phyloP scores from a whole-genome alignment of 92 coral and sea anemone species.

The Epizoanthus stellaris region DNA sequence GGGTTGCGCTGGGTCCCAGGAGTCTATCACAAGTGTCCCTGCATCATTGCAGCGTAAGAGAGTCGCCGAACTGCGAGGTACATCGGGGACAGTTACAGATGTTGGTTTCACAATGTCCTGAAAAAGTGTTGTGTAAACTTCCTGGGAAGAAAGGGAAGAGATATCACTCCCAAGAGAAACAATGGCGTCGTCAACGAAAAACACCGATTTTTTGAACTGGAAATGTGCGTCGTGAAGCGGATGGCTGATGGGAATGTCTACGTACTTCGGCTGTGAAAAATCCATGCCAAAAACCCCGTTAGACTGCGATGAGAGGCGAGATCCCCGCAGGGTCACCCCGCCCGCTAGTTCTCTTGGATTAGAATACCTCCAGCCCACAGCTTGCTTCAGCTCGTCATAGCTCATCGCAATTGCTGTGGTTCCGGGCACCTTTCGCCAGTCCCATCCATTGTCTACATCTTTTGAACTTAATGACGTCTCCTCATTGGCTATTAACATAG shows the following conservation, averaged over 20 bases:
- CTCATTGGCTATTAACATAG: constrained; percentile 49
- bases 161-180: constrained; percentile 49
- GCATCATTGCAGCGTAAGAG: constrained; percentile 31
- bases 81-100: neutral
- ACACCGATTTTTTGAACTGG: constrained; percentile 56
- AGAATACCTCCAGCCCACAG: constrained; percentile 40
- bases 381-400: constrained; percentile 13
- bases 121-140: constrained; percentile 18
- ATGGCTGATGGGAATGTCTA: neutral
- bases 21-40: constrained; percentile 4
- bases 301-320: neutral
- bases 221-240: constrained; percentile 33
- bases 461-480: constrained; percentile 41
- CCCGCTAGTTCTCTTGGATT: constrained; percentile 46
- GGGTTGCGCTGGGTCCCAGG: constrained; percentile 12
- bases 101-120: constrained; percentile 20
- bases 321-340: constrained; percentile 40
- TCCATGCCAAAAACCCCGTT: constrained; percentile 62
- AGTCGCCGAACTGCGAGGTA: neutral
- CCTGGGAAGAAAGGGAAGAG: constrained; percentile 6
- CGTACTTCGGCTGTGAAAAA: constrained; percentile 35
- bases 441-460: constrained; percentile 50
- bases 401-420: constrained; percentile 38
- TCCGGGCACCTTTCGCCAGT: constrained; percentile 54
- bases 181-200: constrained; percentile 43